A percentile compares a stretch with the other conserved stretches of the same genome.
Conservation (phyloP, 2,797 vertebrate genomes). For the Sebastes matsubarae region DNA sequence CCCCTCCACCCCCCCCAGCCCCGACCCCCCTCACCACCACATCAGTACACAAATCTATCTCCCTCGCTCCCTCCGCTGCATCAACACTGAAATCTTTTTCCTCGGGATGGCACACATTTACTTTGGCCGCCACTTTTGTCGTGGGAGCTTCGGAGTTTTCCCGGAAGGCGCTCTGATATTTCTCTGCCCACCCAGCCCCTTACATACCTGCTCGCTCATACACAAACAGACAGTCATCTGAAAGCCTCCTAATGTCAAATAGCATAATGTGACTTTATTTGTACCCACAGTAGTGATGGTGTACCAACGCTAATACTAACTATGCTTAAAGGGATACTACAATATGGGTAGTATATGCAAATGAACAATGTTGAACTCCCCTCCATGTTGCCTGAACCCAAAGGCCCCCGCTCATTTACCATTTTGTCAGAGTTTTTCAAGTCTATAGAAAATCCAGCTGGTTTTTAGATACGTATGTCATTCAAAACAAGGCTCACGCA, state of each 20-base stretch:
- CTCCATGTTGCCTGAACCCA: too few species aligned
- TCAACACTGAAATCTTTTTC: conserved; percentile 65
- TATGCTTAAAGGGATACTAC: not conserved
- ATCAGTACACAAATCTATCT: conserved; percentile 42
- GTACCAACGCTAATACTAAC: conserved; percentile 1
- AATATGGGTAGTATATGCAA: not conserved
- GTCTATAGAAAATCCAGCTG: not conserved
- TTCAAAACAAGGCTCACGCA: not conserved
- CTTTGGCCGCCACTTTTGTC: conserved; percentile 82
- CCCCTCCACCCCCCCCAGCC: not conserved
- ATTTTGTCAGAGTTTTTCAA: not conserved
- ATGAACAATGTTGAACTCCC: not conserved
- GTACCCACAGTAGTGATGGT: not conserved
- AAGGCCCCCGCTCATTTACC: too few species aligned
- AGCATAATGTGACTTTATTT: conserved; percentile 68
- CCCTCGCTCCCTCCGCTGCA: conserved; percentile 33
- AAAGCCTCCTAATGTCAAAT: conserved; percentile 76
- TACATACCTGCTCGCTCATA: conserved; percentile 55
- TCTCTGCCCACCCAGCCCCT: conserved; percentile 66
- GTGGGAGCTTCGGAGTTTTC: conserved; percentile 74
- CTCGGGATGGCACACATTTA: conserved; percentile 79
- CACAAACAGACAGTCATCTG: conserved; percentile 45
- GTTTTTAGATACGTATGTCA: not conserved
- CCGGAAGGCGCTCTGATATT: conserved; percentile 60
- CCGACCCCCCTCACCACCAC: conserved; percentile 32